Conservation (phyloP, 2,797 vertebrate genomes). For the Eulemur albifrons region DNA sequence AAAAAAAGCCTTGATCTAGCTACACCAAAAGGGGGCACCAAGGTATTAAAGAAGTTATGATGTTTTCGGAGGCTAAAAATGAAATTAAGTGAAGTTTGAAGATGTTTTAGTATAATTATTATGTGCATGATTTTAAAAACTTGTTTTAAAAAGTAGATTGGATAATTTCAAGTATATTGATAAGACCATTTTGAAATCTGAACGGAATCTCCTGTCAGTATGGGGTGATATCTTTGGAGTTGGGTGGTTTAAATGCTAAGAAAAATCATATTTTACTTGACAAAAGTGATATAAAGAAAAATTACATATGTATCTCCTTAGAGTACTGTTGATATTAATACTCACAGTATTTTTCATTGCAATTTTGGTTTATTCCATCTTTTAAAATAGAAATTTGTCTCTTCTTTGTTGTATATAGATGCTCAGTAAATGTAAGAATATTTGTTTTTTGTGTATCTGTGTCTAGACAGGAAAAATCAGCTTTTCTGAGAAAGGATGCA, state of each 20-base stretch:
- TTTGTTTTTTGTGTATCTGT: not conserved
- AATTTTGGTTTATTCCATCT: not conserved
- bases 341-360: conserved; percentile 6
- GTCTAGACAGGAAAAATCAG: conserved; percentile 27
- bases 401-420: conserved; percentile 26
- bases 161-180: conserved; percentile 21
- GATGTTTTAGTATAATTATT: not conserved
- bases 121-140: conserved; percentile 11
- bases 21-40: conserved; percentile 97
- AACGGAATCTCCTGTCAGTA: not conserved
- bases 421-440: not conserved
- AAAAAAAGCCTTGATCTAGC: conserved; percentile 81
- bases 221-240: conserved; percentile 3
- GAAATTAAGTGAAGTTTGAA: conserved; percentile 73
- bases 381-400: conserved; percentile 40
- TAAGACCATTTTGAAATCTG: conserved; percentile 17
- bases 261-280: conserved; percentile 31
- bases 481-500: not conserved
- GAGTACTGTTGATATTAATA: not conserved
- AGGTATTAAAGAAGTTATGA: conserved; percentile 79
- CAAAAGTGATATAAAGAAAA: conserved; percentile 37
- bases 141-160: conserved; percentile 25
- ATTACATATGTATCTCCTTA: not conserved
- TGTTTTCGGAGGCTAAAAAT: conserved; percentile 63
- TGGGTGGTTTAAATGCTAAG: conserved; percentile 27